Evolutionary conservation across 2,888 invertebrate species (phyloP).

Genomic region (Drosophila stalkeri): DNA sequence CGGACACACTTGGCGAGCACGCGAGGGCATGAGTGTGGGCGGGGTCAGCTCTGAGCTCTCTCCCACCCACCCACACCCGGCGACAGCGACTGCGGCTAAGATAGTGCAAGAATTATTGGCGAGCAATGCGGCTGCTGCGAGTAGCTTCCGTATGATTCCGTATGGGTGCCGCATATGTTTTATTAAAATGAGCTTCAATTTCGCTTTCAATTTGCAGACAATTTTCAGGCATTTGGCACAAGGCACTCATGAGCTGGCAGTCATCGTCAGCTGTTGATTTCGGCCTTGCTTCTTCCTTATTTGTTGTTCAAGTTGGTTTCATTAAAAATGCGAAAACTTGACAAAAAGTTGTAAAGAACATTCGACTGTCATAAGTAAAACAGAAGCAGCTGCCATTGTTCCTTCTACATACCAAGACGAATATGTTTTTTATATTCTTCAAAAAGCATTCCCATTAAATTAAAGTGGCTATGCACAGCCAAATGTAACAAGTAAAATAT

Average conservation of each 20-base stretch:
- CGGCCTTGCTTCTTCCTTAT: conserved; percentile 33
- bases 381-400: conserved; percentile 7
- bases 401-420: neutral
- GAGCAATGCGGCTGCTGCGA: conserved; percentile 56
- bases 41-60: conserved; percentile 31
- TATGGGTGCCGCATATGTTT: conserved; percentile 71
- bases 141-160: conserved; percentile 1
- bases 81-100: conserved; percentile 64
- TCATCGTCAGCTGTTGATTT: conserved; percentile 34
- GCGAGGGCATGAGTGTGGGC: conserved; percentile 34
- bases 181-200: conserved; percentile 76
- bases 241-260: conserved; percentile 12
- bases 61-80: conserved; percentile 11
- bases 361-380: conserved; percentile 15
- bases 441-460: conserved; percentile 1
- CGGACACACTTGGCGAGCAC: conserved; percentile 38
- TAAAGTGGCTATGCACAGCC: neutral
- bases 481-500: neutral
- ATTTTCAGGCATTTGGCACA: conserved; percentile 46
- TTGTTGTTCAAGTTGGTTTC: conserved; percentile 36
- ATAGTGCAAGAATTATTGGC: conserved; percentile 80
- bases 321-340: conserved; percentile 65
- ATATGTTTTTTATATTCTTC: neutral
- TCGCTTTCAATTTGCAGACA: conserved; percentile 80
- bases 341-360: conserved; percentile 31